A percentile compares a stretch with the other conserved stretches of the same genome.
These are phyloP conservation scores for Cavia porcellus DNA, from an alignment of 2,113 vertebrate genomes.

Conservation along the genomic window DNA sequence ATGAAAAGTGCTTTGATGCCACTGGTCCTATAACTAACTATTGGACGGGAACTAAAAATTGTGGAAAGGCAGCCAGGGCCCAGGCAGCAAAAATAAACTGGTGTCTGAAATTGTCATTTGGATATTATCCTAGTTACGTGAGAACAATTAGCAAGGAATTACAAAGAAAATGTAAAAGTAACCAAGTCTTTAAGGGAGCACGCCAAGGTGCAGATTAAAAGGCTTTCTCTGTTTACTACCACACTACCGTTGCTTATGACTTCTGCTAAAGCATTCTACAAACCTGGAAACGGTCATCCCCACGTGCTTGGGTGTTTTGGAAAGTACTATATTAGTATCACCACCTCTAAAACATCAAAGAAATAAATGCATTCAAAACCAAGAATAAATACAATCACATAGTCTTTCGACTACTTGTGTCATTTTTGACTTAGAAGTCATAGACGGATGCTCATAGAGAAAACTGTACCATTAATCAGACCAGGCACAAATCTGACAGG, in stretches of 20 bases:
- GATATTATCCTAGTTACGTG: neutral
- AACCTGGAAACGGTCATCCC: neutral
- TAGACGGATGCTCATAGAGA: neutral
- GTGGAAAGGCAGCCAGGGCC: slow-evolving; percentile 39
- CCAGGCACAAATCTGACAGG: slow-evolving; percentile 24
- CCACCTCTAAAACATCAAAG: slow-evolving; percentile 38
- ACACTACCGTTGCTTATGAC: neutral
- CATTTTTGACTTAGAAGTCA: slow-evolving; percentile 66
- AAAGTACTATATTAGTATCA: slow-evolving; percentile 21
- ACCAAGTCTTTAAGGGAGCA: neutral
- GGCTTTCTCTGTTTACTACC: neutral
- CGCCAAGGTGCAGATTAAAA: neutral
- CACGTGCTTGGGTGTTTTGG: neutral
- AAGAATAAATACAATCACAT: slow-evolving; percentile 41
- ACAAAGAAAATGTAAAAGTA: slow-evolving; percentile 49
- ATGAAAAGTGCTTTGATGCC: slow-evolving; percentile 37
- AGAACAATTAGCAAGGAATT: neutral
- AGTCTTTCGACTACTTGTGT: slow-evolving; percentile 50
- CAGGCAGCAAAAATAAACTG: slow-evolving; percentile 57
- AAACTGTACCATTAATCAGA: slow-evolving; percentile 7
- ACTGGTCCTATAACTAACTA: slow-evolving; percentile 17
- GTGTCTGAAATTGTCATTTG: slow-evolving; percentile 61
- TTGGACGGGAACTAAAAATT: slow-evolving; percentile 68
- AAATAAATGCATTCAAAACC: slow-evolving; percentile 68
- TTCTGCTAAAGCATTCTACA: neutral